Evolutionary conservation across 2,797 vertebrate genomes (phyloP), one percentile per base, ranked within the genome.

Genomic region (Lagorchestes hirsutus): DNA sequence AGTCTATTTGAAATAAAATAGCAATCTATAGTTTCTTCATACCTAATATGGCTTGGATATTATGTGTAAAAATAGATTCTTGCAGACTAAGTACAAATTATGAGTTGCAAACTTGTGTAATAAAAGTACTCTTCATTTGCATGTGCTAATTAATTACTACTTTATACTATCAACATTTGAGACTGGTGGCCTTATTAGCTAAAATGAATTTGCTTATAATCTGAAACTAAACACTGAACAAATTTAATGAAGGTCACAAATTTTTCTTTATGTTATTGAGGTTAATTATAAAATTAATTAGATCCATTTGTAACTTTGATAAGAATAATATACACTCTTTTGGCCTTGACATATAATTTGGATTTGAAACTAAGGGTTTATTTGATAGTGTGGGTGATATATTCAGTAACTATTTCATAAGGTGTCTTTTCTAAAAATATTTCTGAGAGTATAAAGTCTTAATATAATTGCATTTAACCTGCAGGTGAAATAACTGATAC

Each of bases 211-310:
- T 95, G 96, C 94, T 97, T 97, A 92, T 96, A 96, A 94, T 98
- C 91, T 98, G 95, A 98, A 98, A 97, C 52, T 93, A 97, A 98
- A 97, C 93, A 96, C 94, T 97, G 96, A 98, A 95, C 74, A 98
- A 97, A 98, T 95, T 96, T 94, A 97, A 94, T 97, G 97, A 98
- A 98, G 94, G 96, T 98, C 96, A 98, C 92, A 59, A 29, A 96
- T 96, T 98, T 98, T 97, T 96, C 94, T 98, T 98, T 95, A 94
- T 97, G 97, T 98, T 98, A 98, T 97, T 97, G 98, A 98, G 96
- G 96, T 98, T 98, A 98, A 98, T 98, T 98, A 94, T 97, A 97
- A 98, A 98, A 98, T 98, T 98, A 98, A 98, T 98, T 98, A 98
- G 95, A 93, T 97, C 56, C 91, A 92, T 98, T 98, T 98, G 90